A percentile compares a stretch with the other conserved stretches of the same genome.
Evolutionary conservation across 2,113 vertebrate species (phyloP).

Genomic region (Takifugu bimaculatus): DNA sequence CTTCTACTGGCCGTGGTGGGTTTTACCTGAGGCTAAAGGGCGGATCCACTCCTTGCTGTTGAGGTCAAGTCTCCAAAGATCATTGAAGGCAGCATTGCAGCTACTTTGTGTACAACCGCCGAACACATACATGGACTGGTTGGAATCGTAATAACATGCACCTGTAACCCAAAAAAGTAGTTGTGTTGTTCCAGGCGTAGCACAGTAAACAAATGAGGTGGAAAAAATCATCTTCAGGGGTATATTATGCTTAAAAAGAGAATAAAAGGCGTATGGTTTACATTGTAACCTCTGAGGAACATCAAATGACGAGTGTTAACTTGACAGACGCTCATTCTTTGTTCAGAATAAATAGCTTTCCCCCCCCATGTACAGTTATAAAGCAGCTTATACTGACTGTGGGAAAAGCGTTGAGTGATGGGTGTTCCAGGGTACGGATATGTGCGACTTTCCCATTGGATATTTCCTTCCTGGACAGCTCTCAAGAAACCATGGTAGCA

Average conservation of each 20-base stretch:
- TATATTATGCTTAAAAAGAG: too few species aligned
- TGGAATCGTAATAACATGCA: slow-evolving; percentile 94
- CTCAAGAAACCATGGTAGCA: slow-evolving; percentile 97
- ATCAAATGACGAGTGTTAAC: too few species aligned
- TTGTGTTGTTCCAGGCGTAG: not conserved
- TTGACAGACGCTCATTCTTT: too few species aligned
- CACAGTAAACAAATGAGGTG: not conserved
- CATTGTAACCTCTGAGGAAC: too few species aligned
- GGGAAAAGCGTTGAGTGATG: slow-evolving; percentile 96
- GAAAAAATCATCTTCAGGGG: too few species aligned
- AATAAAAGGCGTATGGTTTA: too few species aligned
- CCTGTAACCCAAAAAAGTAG: slow-evolving; percentile 67
- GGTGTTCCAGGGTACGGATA: slow-evolving; percentile 97
- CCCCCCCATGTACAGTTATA: not conserved
- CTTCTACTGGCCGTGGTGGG: not conserved
- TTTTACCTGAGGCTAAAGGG: slow-evolving; percentile 91
- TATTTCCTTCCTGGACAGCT: slow-evolving; percentile 93
- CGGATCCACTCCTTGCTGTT: slow-evolving; percentile 99
- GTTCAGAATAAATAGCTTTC: too few species aligned
- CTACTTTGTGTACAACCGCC: slow-evolving; percentile 98
- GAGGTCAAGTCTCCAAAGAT: slow-evolving; percentile 97
- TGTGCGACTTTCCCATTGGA: slow-evolving; percentile 98
- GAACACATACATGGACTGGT: slow-evolving; percentile 99
- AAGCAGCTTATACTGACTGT: slow-evolving; percentile 82
- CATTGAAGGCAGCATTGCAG: slow-evolving; percentile 97